Base-by-base conservation (phyloP, 2,797 vertebrate species). In the Sebastiscus albofasciatus region DNA sequence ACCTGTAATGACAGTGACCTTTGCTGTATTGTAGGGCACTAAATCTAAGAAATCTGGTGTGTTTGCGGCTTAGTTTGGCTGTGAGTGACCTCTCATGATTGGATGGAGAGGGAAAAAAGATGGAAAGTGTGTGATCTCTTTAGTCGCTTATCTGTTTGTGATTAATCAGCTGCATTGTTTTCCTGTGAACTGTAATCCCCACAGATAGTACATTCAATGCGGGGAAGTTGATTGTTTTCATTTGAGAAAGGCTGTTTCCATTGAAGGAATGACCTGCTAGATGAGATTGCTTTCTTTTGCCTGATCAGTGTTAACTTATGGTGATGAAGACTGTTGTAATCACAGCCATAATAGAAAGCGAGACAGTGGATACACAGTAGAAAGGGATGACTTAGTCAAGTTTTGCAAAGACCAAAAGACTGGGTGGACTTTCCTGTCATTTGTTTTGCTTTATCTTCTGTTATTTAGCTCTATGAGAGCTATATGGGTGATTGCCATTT, bases 121-220 rank as follows among this genome's bases (percentile, higher is more conserved):
- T 66, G 56, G 64, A 85, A 78, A 86, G 75, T 76, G 67, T 66
- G 75, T 49, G 7, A 85, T 73, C 76, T 75, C 31, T 79, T 77
- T 74, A 62, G 62, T 75, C 3, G 67, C 71, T 78, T 82, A 81
- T 90, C 85, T 81, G 58, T 77, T 36, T 26, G 58, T 56, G 52
- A 78, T 87, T 88, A 81, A 90, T 89, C 86, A 80, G 60, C 36
- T 58, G 18, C 72, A 81, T 81, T 91, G 82, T 88, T 82, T 85
- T 31, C 61, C 60, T 60, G 46, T 74, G 49, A 69, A 59, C 55
- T 69, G 59, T 76, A 71, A 87, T 83, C 77, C 56, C 22, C 8
- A 13, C 31, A 33, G 76, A 81, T 75, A 33, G 27, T 34, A 6
- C 56, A 67, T 33, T 72, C 75, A 84, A 0, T 42, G 36, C 39